These are phyloP conservation scores for Astyanax mexicanus DNA, from an alignment of 2,797 vertebrate species.

Conservation along the genomic window DNA sequence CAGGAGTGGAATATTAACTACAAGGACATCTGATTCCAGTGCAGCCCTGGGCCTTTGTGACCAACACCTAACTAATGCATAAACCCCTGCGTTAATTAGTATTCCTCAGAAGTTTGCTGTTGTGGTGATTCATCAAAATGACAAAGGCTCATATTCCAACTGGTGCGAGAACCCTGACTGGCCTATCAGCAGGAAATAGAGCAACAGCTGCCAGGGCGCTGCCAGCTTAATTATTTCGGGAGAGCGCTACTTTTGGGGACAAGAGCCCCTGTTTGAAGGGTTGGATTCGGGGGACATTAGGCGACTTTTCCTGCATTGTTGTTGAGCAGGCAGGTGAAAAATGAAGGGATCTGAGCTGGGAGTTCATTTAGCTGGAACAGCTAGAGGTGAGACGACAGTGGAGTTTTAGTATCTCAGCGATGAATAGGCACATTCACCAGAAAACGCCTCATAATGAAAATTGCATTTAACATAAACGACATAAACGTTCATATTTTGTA, in stretches of 20 bases:
- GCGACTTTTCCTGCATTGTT: not conserved
- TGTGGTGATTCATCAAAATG: constrained; percentile 61
- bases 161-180: constrained; percentile 44
- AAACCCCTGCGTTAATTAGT: constrained; percentile 59
- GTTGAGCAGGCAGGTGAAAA: not conserved
- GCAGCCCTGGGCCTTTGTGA: constrained; percentile 54
- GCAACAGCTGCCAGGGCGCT: constrained; percentile 49
- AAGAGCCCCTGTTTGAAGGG: constrained; percentile 2
- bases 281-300: not conserved
- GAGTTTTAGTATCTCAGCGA: not conserved
- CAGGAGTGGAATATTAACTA: constrained; percentile 59
- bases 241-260: constrained; percentile 29
- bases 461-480: not conserved
- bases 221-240: constrained; percentile 52
- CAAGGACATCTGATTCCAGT: constrained; percentile 51
- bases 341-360: not conserved
- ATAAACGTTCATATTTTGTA: not conserved
- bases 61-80: constrained; percentile 56
- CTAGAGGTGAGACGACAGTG: not conserved
- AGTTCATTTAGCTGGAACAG: not conserved
- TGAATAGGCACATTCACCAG: too few species aligned
- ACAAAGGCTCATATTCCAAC: constrained; percentile 57
- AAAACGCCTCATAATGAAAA: not conserved
- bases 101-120: constrained; percentile 60
- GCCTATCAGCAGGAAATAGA: constrained; percentile 51